Evolutionary conservation across 2,113 vertebrate species (phyloP).

Genomic region (Melanerpes formicivorus): DNA sequence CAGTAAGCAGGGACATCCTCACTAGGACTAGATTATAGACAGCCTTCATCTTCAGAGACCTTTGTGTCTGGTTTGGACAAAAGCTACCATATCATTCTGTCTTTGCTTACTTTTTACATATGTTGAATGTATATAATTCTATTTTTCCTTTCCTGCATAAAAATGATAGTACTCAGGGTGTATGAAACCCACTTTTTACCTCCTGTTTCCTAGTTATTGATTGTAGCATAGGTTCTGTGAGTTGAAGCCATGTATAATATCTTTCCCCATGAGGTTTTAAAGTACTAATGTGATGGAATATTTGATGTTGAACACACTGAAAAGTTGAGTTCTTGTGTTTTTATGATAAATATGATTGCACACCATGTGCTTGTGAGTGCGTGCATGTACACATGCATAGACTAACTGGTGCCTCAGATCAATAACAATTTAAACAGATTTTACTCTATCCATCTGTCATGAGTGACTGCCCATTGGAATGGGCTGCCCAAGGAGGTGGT

Average conservation of each 20-base stretch:
- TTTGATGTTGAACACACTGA: neutral
- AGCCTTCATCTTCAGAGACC: neutral
- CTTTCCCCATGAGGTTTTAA: neutral
- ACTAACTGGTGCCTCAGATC: neutral
- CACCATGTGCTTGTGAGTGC: fast-evolving
- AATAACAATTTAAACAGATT: neutral
- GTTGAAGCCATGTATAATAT: neutral
- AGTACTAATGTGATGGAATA: neutral
- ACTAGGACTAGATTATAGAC: neutral
- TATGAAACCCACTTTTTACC: neutral
- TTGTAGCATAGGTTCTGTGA: neutral
- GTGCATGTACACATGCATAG: neutral
- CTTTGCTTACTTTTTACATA: neutral
- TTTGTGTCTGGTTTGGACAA: neutral
- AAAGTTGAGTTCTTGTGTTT: neutral
- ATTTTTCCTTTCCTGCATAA: neutral
- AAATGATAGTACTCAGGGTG: neutral
- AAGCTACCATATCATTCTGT: neutral
- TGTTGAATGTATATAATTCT: neutral
- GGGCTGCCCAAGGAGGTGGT: too few relatives aligned
- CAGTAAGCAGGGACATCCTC: too few relatives aligned
- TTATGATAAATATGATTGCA: neutral
- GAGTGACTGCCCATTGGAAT: too few relatives aligned
- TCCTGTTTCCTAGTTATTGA: neutral
- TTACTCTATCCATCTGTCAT: fast-evolving